A percentile compares a stretch with the other conserved stretches of the same genome.
Conservation (phyloP, 1,140 invertebrate genomes). For the Galendromus occidentalis region DNA sequence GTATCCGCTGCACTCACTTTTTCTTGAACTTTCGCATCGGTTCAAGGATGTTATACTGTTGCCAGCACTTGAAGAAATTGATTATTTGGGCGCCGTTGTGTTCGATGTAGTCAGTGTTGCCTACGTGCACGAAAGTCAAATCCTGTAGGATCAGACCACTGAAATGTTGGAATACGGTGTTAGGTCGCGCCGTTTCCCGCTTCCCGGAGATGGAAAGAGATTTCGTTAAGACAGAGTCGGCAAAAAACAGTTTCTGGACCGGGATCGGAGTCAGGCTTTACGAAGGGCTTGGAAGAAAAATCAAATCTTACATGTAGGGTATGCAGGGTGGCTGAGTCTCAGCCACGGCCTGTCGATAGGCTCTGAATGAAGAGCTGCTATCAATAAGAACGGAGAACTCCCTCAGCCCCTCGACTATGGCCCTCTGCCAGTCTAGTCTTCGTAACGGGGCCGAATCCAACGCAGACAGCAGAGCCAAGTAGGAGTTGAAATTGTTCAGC, state of each 20-base stretch:
- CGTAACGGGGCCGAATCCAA: constrained; percentile 87
- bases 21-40: constrained; percentile 92
- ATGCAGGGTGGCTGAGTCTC: constrained; percentile 91
- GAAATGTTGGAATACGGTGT: constrained; percentile 28
- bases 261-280: background rate
- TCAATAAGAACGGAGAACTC: constrained; percentile 90
- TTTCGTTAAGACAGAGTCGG: no score
- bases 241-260: no score
- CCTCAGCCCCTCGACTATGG: constrained; percentile 58
- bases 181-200: no score
- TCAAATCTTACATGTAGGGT: constrained; percentile 69
- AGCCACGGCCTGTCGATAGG: constrained; percentile 74
- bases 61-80: constrained; percentile 94
- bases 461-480: constrained; percentile 82
- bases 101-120: constrained; percentile 62
- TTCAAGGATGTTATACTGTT: constrained; percentile 90
- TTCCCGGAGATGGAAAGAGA: no score
- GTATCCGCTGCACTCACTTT: no score
- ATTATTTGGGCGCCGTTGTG: constrained; percentile 51
- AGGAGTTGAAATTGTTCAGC: constrained; percentile 96
- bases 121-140: constrained; percentile 94
- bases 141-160: constrained; percentile 95
- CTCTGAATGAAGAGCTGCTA: constrained; percentile 80
- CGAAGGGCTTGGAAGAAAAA: background rate
- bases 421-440: constrained; percentile 75